Percentiles rank a stretch among this genome's conserved stretches.
Evolutionary conservation across 2,113 vertebrate species (phyloP).

Genomic region (Podilymbus podiceps): DNA sequence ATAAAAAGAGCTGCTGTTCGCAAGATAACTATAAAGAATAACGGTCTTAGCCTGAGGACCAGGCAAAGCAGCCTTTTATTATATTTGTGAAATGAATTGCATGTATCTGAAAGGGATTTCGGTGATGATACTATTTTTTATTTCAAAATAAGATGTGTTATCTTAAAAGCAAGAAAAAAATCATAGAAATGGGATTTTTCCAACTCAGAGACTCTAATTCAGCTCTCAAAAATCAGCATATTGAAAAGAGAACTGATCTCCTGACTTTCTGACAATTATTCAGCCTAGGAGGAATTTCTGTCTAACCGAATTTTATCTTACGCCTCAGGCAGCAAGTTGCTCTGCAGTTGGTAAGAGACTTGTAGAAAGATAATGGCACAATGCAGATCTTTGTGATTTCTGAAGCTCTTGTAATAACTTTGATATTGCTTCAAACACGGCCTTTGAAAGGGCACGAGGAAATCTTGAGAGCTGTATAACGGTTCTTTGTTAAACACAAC

Average conservation of each 20-base stretch:
- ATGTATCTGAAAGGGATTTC: neutral
- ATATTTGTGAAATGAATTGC: neutral
- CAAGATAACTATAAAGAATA: neutral
- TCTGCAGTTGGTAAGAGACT: neutral
- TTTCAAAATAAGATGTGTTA: neutral
- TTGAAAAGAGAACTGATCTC: neutral
- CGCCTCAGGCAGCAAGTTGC: constrained; percentile 8
- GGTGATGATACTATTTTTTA: neutral
- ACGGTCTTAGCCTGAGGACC: neutral
- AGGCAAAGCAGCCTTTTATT: neutral
- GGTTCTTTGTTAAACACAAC: neutral
- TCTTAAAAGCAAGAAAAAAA: neutral
- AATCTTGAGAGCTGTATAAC: neutral
- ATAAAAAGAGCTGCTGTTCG: neutral
- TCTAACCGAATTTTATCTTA: neutral
- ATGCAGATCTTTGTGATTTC: neutral
- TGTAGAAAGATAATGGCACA: neutral
- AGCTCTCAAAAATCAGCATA: neutral
- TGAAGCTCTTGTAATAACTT: neutral
- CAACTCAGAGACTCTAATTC: neutral
- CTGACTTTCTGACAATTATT: neutral
- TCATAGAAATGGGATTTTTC: neutral
- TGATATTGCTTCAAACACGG: neutral
- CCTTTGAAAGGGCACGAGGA: neutral
- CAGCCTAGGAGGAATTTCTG: neutral